These are phyloP conservation scores for Tapirus indicus DNA, from an alignment of 2,797 vertebrate species.

Conservation along the genomic window DNA sequence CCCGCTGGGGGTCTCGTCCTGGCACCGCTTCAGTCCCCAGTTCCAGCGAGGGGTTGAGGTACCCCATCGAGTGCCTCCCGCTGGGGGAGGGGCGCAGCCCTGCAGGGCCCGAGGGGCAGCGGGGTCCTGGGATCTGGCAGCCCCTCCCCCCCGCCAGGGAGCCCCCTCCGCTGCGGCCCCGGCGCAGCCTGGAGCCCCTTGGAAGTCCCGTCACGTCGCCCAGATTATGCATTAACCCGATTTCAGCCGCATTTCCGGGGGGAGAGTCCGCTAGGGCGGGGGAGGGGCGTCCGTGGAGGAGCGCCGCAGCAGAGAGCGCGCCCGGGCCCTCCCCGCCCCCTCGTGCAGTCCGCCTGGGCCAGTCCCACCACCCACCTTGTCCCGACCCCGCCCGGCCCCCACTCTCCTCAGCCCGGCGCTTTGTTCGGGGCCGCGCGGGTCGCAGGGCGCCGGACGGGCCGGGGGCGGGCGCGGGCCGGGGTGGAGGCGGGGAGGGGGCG, in stretches of 20 bases:
- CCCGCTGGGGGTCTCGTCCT: background rate
- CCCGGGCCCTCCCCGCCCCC: background rate
- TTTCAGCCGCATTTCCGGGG: conserved; percentile 90
- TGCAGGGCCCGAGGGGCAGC: too few species aligned
- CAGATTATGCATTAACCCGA: conserved; percentile 89
- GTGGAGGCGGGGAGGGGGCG: conserved; percentile 11
- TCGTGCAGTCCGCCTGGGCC: conserved; percentile 86
- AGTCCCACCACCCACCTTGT: conserved; percentile 82
- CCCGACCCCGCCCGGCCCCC: background rate
- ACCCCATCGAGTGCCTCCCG: background rate
- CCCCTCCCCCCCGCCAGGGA: background rate
- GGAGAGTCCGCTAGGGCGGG: conserved; percentile 85
- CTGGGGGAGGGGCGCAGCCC: background rate
- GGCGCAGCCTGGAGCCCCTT: conserved; percentile 82
- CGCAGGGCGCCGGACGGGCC: conserved; percentile 49
- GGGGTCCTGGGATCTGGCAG: background rate
- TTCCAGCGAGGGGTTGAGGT: too few species aligned
- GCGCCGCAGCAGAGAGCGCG: conserved; percentile 61
- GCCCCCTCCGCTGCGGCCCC: background rate
- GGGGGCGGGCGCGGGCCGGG: background rate
- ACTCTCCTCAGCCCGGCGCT: conserved; percentile 48
- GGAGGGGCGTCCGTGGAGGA: background rate
- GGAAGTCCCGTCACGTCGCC: conserved; percentile 88
- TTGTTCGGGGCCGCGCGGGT: conserved; percentile 74
- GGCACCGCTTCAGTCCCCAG: background rate